A percentile compares a stretch with the other conserved stretches of the same genome.
Conservation (phyloP, 1,140 invertebrate species). For the Drosophila prosaltans region DNA sequence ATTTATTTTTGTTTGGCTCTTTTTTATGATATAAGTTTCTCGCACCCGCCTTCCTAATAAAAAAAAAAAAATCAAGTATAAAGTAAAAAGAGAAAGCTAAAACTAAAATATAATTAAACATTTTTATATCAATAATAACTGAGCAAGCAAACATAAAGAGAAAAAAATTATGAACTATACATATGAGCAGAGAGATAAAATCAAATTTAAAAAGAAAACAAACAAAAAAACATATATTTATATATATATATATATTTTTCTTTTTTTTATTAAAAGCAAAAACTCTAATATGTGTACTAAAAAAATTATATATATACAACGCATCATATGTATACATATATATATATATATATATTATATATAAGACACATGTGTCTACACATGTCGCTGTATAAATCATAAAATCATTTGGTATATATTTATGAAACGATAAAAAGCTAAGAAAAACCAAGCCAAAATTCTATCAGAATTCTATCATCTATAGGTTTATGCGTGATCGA, state of each 20-base stretch:
- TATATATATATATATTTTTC: conserved; percentile 66
- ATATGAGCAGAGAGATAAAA: conserved; percentile 80
- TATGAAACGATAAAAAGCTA: conserved; percentile 8
- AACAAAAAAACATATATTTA: conserved; percentile 71
- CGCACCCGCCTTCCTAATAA: conserved; percentile 21
- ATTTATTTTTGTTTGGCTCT: conserved; percentile 68
- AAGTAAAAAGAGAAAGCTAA: conserved; percentile 33
- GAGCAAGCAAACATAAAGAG: conserved; percentile 55
- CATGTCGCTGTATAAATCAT: conserved; percentile 55
- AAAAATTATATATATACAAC: conserved; percentile 59
- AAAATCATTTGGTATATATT: conserved; percentile 59
- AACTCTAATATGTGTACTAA: conserved; percentile 67
- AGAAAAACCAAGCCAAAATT: conserved; percentile 8
- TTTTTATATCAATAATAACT: conserved; percentile 35
- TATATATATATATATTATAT: conserved; percentile 46
- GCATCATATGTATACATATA: conserved; percentile 53
- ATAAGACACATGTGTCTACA: conserved; percentile 68
- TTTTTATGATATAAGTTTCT: conserved; percentile 42
- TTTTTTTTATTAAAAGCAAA: conserved; percentile 72
- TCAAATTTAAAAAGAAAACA: conserved; percentile 57
- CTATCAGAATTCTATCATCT: conserved; percentile 7
- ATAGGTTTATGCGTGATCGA: conserved; percentile 41
- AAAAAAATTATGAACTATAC: conserved; percentile 73
- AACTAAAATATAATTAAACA: conserved; percentile 31
- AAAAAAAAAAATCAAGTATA: conserved; percentile 31